phyloP scores from a whole-genome alignment of 2,797 vertebrate genomes.

The Dryobates pubescens region DNA sequence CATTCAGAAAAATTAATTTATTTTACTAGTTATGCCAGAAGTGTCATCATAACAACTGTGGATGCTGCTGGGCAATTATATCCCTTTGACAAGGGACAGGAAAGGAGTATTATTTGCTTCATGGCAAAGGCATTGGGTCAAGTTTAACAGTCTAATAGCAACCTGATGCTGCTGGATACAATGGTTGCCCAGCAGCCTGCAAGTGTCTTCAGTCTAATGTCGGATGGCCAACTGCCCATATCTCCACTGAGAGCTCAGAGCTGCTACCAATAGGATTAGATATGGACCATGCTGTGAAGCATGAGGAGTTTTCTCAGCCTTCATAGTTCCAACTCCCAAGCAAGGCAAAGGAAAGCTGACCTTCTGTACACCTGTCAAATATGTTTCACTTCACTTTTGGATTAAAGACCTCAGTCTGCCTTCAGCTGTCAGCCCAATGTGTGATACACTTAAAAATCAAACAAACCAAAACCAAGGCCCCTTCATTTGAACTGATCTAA shows the following conservation, averaged over 20 bases:
- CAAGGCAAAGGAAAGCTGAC: background rate
- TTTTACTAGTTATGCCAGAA: background rate
- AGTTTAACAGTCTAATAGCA: background rate
- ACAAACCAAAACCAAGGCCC: background rate
- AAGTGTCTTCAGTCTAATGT: background rate
- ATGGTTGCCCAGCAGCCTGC: background rate
- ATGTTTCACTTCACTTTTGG: background rate
- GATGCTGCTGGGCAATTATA: background rate
- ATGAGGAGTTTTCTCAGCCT: background rate
- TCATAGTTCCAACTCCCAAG: background rate
- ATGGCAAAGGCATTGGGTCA: background rate
- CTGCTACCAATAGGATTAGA: background rate
- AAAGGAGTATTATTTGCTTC: background rate
- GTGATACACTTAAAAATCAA: background rate
- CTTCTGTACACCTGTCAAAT: background rate
- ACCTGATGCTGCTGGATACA: background rate
- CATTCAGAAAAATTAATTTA: conserved; percentile 26
- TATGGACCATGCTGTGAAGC: background rate
- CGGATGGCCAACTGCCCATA: background rate
- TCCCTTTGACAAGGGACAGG: background rate
- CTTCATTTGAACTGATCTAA: background rate
- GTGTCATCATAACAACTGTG: background rate
- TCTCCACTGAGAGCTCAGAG: background rate
- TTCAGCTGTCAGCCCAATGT: background rate
- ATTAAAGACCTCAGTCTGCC: background rate